Evolutionary conservation across 2,888 invertebrate genomes (phyloP).

Genomic region (Trachelus iudaicus): DNA sequence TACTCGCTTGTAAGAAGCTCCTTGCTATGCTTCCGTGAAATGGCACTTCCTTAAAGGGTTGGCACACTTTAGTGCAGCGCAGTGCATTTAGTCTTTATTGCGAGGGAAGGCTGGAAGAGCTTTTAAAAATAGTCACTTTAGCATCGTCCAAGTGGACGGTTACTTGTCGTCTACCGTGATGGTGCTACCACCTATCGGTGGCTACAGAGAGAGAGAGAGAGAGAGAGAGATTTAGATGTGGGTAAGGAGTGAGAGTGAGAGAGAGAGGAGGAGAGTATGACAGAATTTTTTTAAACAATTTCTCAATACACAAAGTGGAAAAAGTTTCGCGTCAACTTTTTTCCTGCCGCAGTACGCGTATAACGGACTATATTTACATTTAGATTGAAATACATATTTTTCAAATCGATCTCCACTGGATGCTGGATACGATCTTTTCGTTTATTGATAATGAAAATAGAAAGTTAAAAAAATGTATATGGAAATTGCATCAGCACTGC

Average conservation of each 20-base stretch:
- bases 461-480: background rate
- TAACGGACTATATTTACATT: slow-evolving; percentile 45
- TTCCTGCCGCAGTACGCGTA: background rate
- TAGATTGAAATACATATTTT: slow-evolving; percentile 50
- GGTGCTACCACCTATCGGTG: background rate
- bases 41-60: background rate
- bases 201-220: background rate
- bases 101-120: background rate
- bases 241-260: background rate
- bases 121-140: background rate
- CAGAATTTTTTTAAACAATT: background rate
- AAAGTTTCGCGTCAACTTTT: background rate
- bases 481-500: background rate
- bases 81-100: background rate
- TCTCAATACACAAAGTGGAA: background rate
- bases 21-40: background rate
- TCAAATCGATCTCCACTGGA: background rate
- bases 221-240: background rate
- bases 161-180: background rate
- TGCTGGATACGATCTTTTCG: background rate
- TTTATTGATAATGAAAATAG: background rate
- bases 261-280: too few species aligned
- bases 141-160: background rate
- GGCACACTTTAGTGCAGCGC: background rate
- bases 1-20: background rate